phyloP scores from a whole-genome alignment of 2,888 invertebrate species.

The Ceratothoa steindachneri region DNA sequence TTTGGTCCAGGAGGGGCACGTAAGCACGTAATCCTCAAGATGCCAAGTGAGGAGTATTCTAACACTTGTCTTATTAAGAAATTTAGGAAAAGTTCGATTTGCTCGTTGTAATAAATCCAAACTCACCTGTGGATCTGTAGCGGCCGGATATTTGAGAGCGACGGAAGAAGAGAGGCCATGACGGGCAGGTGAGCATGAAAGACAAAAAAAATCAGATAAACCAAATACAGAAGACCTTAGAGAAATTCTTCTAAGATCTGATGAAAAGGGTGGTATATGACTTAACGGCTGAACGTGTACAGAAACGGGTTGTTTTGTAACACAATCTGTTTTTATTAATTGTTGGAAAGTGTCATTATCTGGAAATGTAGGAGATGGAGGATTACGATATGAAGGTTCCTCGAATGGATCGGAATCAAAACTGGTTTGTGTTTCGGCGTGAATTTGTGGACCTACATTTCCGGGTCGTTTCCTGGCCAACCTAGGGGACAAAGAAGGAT shows the following conservation, averaged over 20 bases:
- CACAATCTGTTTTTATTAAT: not conserved
- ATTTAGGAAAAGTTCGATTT: too few species aligned
- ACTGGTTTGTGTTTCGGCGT: not conserved
- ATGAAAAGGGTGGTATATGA: not conserved
- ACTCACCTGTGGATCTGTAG: constrained; percentile 37
- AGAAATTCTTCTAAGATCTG: not conserved
- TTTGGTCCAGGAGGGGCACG: too few species aligned
- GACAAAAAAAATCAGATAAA: constrained; percentile 49
- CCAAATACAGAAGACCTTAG: not conserved
- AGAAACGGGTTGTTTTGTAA: not conserved
- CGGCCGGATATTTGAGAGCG: constrained; percentile 49
- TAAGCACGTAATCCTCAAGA: too few species aligned
- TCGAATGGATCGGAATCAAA: not conserved
- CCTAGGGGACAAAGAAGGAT: not conserved
- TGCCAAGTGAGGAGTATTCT: too few species aligned
- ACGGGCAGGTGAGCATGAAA: constrained; percentile 51
- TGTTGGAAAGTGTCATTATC: not conserved
- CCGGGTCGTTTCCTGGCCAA: not conserved
- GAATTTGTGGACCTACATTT: not conserved
- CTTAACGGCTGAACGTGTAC: not conserved
- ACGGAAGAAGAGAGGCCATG: constrained; percentile 51
- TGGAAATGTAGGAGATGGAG: not conserved
- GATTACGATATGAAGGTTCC: not conserved
- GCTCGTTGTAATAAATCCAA: too few species aligned
- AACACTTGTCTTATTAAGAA: too few species aligned